Percentiles rank a stretch among this genome's conserved stretches.
Evolutionary conservation across 2,888 invertebrate genomes (phyloP).

Genomic region (Metallyticus violacea): DNA sequence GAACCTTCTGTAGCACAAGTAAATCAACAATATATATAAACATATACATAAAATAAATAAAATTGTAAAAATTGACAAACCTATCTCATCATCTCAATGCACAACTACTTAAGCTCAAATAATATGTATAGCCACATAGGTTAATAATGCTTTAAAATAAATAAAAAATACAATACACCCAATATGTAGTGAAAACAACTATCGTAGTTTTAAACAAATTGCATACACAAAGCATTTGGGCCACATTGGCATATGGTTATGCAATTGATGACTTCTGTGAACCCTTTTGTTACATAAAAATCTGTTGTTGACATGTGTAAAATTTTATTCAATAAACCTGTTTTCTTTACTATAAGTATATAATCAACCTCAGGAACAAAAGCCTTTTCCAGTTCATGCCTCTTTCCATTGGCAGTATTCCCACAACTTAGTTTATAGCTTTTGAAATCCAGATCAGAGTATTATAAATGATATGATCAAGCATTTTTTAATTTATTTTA

Average conservation of each 20-base stretch:
- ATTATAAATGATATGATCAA: too few relatives aligned
- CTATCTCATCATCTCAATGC: conserved; percentile 12
- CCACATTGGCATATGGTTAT: conserved; percentile 17
- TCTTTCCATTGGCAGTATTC: background rate
- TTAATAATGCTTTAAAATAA: conserved; percentile 4
- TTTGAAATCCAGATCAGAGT: too few relatives aligned
- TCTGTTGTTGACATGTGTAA: conserved; percentile 35
- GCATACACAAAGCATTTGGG: background rate
- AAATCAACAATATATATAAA: background rate
- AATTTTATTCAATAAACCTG: conserved; percentile 35
- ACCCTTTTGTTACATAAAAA: conserved; percentile 33
- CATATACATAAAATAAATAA: background rate
- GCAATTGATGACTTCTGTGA: conserved; percentile 33
- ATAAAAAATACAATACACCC: background rate
- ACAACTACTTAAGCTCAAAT: conserved; percentile 17
- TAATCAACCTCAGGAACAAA: background rate
- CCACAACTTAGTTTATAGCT: background rate
- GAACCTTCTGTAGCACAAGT: background rate
- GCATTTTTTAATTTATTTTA: too few relatives aligned
- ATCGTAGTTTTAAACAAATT: conserved; percentile 10
- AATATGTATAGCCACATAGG: conserved; percentile 12
- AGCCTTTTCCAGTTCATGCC: background rate
- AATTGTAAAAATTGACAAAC: background rate
- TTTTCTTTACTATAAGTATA: conserved; percentile 30
- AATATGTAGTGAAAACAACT: conserved; percentile 9